Conservation (phyloP, 2,113 vertebrate species). For the Chaetops frenatus region DNA sequence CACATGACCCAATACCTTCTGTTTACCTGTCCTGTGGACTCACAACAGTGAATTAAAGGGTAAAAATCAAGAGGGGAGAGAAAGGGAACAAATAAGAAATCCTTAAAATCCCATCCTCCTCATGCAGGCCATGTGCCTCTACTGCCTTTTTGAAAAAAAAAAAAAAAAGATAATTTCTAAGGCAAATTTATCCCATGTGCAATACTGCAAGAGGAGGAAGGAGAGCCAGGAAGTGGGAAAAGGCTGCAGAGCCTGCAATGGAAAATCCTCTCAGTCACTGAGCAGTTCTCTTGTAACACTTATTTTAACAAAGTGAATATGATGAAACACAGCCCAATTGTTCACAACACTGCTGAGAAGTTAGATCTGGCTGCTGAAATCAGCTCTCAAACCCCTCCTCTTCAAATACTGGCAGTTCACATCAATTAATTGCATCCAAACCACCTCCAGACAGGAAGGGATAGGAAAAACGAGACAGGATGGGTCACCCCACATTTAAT, state of each 20-base stretch:
- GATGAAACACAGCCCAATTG: constrained; percentile 1
- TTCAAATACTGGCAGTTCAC: neutral
- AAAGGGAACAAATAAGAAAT: neutral
- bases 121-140: neutral
- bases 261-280: constrained; percentile 14
- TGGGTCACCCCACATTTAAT: neutral
- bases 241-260: neutral
- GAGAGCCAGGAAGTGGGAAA: neutral
- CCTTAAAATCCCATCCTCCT: neutral
- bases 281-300: neutral
- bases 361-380: neutral
- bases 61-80: neutral
- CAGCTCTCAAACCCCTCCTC: neutral
- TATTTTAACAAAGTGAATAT: constrained; percentile 6
- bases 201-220: neutral
- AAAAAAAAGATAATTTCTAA: neutral
- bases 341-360: neutral
- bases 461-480: neutral
- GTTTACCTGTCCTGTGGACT: neutral
- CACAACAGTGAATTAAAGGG: neutral
- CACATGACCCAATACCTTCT: neutral
- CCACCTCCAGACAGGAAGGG: neutral
- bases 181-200: neutral
- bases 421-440: neutral
- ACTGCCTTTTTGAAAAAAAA: neutral